Evolutionary conservation across 2,888 invertebrate genomes (phyloP).

Genomic region (Tetheella fluctuosa): DNA sequence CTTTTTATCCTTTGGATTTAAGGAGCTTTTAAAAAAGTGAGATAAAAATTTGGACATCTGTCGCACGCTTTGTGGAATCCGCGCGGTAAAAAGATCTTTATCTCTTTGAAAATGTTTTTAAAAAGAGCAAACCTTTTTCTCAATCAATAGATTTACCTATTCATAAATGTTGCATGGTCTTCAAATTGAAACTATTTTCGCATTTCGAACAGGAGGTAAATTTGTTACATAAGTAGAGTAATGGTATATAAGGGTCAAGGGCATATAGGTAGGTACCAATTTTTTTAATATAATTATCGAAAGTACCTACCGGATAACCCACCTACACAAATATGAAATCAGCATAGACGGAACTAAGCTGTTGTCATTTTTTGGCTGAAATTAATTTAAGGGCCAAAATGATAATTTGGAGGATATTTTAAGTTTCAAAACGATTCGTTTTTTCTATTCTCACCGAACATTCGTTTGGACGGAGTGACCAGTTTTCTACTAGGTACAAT

Average conservation of each 20-base stretch:
- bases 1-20: slow-evolving; percentile 60
- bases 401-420: too few relatives aligned
- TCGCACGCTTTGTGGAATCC: slow-evolving; percentile 61
- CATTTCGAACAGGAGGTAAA: neutral
- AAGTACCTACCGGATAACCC: too few relatives aligned
- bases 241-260: too few relatives aligned
- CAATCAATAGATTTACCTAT: slow-evolving; percentile 13
- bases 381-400: too few relatives aligned
- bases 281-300: too few relatives aligned
- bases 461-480: slow-evolving; percentile 7
- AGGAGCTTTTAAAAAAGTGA: slow-evolving; percentile 58
- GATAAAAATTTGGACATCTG: slow-evolving; percentile 72
- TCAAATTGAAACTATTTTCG: neutral
- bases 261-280: too few relatives aligned
- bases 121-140: slow-evolving; percentile 61
- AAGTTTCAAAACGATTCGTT: too few relatives aligned
- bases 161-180: neutral
- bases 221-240: too few relatives aligned
- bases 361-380: too few relatives aligned
- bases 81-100: slow-evolving; percentile 49
- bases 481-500: slow-evolving; percentile 6
- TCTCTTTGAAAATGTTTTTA: slow-evolving; percentile 35
- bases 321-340: too few relatives aligned
- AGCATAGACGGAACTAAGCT: too few relatives aligned
- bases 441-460: neutral